Evolutionary conservation across 2,888 invertebrate species (phyloP).

Genomic region (Cryptus armator): DNA sequence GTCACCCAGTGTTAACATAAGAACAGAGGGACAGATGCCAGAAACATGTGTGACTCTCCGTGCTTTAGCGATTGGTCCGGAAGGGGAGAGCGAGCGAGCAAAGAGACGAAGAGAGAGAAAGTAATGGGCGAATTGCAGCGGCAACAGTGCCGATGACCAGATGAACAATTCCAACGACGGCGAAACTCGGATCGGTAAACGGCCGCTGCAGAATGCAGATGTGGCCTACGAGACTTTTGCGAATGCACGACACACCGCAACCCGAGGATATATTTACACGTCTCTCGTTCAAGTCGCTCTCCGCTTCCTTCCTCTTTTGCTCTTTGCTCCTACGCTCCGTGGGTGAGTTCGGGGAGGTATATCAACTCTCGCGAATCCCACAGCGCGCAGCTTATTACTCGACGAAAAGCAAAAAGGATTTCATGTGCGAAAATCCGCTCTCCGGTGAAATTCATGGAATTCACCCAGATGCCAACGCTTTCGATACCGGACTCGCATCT

Average conservation of each 20-base stretch:
- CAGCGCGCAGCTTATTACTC: conserved; percentile 1
- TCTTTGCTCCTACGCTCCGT: conserved; percentile 45
- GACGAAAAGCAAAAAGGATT: neutral
- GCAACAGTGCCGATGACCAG: conserved; percentile 42
- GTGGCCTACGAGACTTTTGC: conserved; percentile 43
- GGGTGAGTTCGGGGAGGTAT: neutral
- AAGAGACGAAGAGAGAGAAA: neutral
- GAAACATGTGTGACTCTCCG: conserved; percentile 14
- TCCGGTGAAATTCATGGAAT: conserved; percentile 8
- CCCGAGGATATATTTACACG: conserved; percentile 67
- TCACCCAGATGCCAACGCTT: neutral
- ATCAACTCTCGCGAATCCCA: neutral
- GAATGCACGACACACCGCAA: conserved; percentile 20
- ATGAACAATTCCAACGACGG: conserved; percentile 66
- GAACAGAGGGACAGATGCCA: conserved; percentile 1
- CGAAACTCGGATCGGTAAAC: conserved; percentile 74
- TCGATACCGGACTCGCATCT: neutral
- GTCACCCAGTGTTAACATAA: neutral
- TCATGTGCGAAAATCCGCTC: conserved; percentile 2
- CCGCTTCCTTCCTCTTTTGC: conserved; percentile 37
- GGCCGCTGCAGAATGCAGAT: conserved; percentile 78
- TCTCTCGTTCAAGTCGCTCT: conserved; percentile 54
- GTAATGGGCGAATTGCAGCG: neutral
- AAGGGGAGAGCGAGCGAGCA: neutral
- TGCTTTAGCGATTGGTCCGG: neutral